Evolutionary conservation across 2,888 invertebrate species (phyloP).

Genomic region (Drosophila vallismaia): DNA sequence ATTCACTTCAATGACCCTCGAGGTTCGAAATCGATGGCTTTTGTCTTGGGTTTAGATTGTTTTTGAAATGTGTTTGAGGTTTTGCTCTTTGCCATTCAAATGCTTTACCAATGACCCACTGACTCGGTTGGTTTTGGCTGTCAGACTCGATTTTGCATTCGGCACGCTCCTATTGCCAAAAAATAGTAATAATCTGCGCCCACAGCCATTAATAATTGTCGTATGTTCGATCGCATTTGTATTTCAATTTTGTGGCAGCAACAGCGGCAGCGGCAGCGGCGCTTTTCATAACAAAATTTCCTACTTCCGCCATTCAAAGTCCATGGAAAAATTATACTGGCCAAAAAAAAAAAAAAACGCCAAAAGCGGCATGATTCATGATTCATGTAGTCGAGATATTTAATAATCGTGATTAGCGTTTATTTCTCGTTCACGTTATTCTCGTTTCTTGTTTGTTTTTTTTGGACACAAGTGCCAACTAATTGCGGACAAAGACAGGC

Average conservation of each 20-base stretch:
- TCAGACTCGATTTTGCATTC: slow-evolving; percentile 36
- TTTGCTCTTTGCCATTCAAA: slow-evolving; percentile 36
- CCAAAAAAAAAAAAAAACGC: slow-evolving; percentile 25
- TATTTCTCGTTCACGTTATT: slow-evolving; percentile 11
- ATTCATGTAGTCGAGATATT: slow-evolving; percentile 52
- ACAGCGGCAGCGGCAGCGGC: slow-evolving; percentile 15
- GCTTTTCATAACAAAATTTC: slow-evolving; percentile 67
- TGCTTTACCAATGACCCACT: slow-evolving; percentile 61
- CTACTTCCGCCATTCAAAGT: slow-evolving; percentile 65
- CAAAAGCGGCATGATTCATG: slow-evolving; percentile 47
- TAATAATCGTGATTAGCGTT: slow-evolving; percentile 55
- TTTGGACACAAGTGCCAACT: slow-evolving; percentile 29
- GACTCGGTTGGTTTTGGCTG: slow-evolving; percentile 18
- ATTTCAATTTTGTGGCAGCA: too few relatives aligned
- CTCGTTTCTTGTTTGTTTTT: background rate
- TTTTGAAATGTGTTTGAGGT: background rate
- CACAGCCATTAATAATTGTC: too few relatives aligned
- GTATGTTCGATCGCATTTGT: too few relatives aligned
- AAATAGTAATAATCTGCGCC: too few relatives aligned
- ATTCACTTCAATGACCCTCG: slow-evolving; percentile 18
- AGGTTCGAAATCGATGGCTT: background rate
- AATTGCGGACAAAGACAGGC: slow-evolving; percentile 28
- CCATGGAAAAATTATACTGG: slow-evolving; percentile 58
- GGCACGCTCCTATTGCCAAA: slow-evolving; percentile 18
- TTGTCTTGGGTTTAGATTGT: background rate